Base-by-base conservation (phyloP, 2,797 vertebrate genomes). In the Amblyopsis hoosieri region DNA sequence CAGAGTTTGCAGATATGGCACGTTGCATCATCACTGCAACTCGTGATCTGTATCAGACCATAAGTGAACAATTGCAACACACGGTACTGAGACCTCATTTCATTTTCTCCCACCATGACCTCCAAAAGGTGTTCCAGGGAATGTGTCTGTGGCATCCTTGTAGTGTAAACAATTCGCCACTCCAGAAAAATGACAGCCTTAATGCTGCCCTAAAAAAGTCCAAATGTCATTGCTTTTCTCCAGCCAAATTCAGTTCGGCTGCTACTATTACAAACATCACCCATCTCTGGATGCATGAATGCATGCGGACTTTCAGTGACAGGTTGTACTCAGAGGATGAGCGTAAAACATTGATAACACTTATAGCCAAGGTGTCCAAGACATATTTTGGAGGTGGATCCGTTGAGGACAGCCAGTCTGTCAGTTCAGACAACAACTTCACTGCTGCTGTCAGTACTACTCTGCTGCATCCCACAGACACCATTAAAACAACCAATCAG, bases 211-310 rank as follows among this genome's bases (percentile, higher is more conserved):
- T 31, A 23, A 85, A 6, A n/a, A 46, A 58, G 47, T 52, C 47
- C 14, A 52, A 51, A 14, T 23, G 1, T 61, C 67, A 29, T 45
- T 57, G 23, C 6, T 66, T 65, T 55, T 10, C 17, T 47, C 45
- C 62, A 48, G 29, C 60, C 14, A 69, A 66, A 12, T 45, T 86
- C 47, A 61, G 66, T 0, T 3, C 71, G 13, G 13, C 62, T 51
- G 71, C 75, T 46, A 68, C 72, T 14, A 60, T 71, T 13, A 76
- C 92, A 10, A 74, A 77, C 23, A 74, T 95, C 11, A 63, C 82
- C 5, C 91, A 85, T 7, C 89, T 97, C 3, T 97, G 95, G 96
- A 85, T 93, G 79, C 95, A 96, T 0, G 95, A 96, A 78, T 92
- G 93, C 60, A 83, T 93, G 76, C 93, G 92, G 6, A 95, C 90